phyloP scores from a whole-genome alignment of 2,888 invertebrate genomes.

The Cataglyphis altisquamis region DNA sequence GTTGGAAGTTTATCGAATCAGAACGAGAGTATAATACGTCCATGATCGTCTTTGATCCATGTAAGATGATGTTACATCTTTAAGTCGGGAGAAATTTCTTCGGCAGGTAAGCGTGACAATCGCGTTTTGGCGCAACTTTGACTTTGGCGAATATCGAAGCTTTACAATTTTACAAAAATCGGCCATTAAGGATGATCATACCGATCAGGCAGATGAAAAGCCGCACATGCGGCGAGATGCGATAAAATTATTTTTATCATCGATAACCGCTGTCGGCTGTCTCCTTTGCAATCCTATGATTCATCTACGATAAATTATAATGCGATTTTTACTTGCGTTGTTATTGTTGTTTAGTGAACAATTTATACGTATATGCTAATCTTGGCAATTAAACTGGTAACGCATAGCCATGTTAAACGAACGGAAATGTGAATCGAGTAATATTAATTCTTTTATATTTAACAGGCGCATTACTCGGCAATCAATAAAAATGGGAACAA shows the following conservation, averaged over 20 bases:
- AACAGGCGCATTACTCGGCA: conserved; percentile 7
- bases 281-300: background rate
- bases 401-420: conserved; percentile 13
- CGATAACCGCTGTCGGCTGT: no score
- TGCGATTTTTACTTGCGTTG: background rate
- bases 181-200: conserved; percentile 29
- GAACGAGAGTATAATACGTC: conserved; percentile 20
- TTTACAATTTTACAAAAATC: conserved; percentile 16
- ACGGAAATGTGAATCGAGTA: conserved; percentile 38
- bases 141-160: conserved; percentile 4
- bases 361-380: background rate
- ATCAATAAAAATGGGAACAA: conserved; percentile 36
- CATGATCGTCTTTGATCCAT: background rate
- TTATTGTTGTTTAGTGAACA: conserved; percentile 15
- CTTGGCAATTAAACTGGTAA: conserved; percentile 31
- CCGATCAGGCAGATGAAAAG: background rate
- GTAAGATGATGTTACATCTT: conserved; percentile 39
- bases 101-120: conserved; percentile 60
- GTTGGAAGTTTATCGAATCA: background rate
- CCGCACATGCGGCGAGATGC: background rate
- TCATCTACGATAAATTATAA: background rate
- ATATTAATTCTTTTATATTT: conserved; percentile 41
- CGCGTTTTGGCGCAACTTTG: conserved; percentile 50
- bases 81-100: conserved; percentile 48
- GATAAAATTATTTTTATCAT: background rate